Base-by-base conservation (phyloP, 2,888 invertebrate genomes). In the Strigamia maritima region DNA sequence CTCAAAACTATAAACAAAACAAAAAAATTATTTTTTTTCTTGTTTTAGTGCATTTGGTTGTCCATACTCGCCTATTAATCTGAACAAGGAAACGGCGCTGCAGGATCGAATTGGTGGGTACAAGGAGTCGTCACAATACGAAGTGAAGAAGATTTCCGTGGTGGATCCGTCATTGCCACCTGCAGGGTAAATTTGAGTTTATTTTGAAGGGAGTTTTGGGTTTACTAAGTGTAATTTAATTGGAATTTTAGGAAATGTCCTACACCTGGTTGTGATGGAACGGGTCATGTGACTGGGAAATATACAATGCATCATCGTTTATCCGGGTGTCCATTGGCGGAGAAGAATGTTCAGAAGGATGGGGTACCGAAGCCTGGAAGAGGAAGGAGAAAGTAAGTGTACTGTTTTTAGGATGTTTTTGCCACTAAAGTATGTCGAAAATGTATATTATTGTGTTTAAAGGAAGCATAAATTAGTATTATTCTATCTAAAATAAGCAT, bases 271-370 rank as follows among this genome's bases (percentile, higher is more conserved):
- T 97, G 97, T 85, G 91, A 92, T 81, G 97, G 97, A 16, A 90
- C 93, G 83, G 97, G 97, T n/a, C 94, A 97, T 84, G 90, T 91
- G 75, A 91, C 91, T 84, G 94, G 94, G 78, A 91, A 91, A 84
- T 91, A 90, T 85, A 89, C 91, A 81, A 90, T 90, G 77, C 95
- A 95, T 87, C 89, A 90, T 79, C 89, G 80, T 78, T 80, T 80
- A 40, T 65, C 79, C n/a, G 80, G 70, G 2, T 86, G 86, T 81
- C 86, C 86, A 14, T 80, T 85, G 28, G 84, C 84, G 14, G 84
- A 84, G 77, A 83, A 83, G 77, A 83, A 83, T 60, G 75, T 79
- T n/a, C 60, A 65, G 70, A 38, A 35, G 40, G 10, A 19, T 14
- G 26, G 26, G 12, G 16, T 3, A 4, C 14, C 65, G 8, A 74